phyloP scores from a whole-genome alignment of 2,113 vertebrate genomes.

The Engraulis encrasicolus region DNA sequence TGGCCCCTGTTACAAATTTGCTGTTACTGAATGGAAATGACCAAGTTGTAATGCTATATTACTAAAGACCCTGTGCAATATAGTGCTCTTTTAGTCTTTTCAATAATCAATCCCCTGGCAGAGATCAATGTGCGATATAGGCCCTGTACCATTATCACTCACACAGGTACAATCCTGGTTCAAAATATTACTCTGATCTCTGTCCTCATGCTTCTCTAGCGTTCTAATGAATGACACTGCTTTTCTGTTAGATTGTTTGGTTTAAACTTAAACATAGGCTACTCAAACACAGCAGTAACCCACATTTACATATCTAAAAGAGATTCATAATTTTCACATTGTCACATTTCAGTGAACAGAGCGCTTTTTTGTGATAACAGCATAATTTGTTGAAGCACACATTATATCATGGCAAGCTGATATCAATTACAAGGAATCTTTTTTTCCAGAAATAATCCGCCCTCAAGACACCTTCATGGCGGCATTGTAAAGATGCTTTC shows the following conservation, averaged over 20 bases:
- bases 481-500: not conserved
- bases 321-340: not conserved
- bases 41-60: no score
- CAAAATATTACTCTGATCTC: not conserved
- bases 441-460: slow-evolving; percentile 6
- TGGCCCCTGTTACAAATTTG: no score
- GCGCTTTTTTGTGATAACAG: not conserved
- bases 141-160: no score
- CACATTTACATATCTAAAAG: not conserved
- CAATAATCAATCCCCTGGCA: no score
- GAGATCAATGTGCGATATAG: no score
- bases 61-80: no score
- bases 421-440: slow-evolving; percentile 13
- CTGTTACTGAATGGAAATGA: not conserved
- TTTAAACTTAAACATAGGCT: not conserved
- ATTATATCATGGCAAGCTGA: not conserved
- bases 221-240: not conserved
- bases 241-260: not conserved
- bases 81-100: no score
- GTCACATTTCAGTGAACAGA: not conserved
- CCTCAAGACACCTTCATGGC: not conserved
- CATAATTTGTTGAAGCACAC: no score
- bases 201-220: not conserved
- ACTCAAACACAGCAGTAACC: not conserved
- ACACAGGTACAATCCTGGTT: not conserved